A percentile compares a stretch with the other conserved stretches of the same genome.
phyloP scores from a whole-genome alignment of 2,113 vertebrate genomes.

The Elaphurus davidianus region DNA sequence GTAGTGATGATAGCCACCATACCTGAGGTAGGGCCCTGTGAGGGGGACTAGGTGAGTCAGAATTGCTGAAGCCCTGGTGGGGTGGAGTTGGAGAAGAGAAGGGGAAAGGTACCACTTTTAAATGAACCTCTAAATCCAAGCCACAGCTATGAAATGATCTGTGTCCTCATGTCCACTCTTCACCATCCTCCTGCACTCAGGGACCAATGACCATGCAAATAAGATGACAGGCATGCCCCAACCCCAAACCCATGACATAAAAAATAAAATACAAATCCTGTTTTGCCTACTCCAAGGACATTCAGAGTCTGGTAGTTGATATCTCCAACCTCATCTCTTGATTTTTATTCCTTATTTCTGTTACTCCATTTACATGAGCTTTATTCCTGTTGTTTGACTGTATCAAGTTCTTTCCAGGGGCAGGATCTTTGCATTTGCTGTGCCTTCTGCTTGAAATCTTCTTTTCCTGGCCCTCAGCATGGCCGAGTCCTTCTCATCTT shows the following conservation, averaged over 20 bases:
- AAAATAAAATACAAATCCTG: too few species aligned
- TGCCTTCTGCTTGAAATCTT: neutral
- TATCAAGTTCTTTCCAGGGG: neutral
- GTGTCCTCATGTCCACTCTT: neutral
- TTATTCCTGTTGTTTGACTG: neutral
- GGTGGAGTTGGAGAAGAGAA: too few species aligned
- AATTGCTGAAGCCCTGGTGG: neutral
- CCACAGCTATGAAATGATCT: neutral
- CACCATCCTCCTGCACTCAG: rapidly evolving
- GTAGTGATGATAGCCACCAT: rapidly evolving
- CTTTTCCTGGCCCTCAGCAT: neutral
- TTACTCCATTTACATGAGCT: rapidly evolving
- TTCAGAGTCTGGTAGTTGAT: neutral
- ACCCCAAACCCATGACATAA: neutral
- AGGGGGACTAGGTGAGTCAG: neutral
- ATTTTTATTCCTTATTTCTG: neutral
- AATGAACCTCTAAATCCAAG: neutral
- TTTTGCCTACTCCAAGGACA: too few species aligned
- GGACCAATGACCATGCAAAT: neutral
- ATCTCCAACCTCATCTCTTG: neutral
- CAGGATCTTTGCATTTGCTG: neutral
- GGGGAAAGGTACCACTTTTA: neutral
- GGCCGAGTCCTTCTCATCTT: neutral
- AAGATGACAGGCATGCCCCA: neutral
- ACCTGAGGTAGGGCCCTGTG: neutral